Percentiles rank a stretch among this genome's conserved stretches.
These are phyloP conservation scores for Temnothorax nylanderi DNA, from an alignment of 1,140 invertebrate genomes.

Conservation along the genomic window DNA sequence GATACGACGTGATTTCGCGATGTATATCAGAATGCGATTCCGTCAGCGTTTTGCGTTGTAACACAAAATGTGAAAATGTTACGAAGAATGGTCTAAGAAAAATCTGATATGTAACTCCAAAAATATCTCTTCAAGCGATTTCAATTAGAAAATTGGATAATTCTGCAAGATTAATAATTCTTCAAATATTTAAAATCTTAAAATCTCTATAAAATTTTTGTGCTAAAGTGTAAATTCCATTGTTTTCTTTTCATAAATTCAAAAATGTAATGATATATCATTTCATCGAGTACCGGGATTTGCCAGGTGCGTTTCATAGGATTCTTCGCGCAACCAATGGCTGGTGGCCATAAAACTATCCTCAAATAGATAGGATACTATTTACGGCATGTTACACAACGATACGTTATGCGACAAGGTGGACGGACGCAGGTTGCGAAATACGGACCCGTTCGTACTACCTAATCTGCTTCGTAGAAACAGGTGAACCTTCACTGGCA, in stretches of 20 bases:
- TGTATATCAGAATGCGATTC: neutral
- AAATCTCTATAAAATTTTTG: neutral
- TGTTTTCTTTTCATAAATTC: neutral
- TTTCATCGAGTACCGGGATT: neutral
- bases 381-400: neutral
- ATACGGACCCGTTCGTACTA: slow-evolving; percentile 17
- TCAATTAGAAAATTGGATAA: neutral
- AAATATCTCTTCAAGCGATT: neutral
- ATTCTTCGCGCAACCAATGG: neutral
- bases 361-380: slow-evolving; percentile 2
- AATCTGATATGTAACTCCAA: neutral
- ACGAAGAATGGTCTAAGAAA: neutral
- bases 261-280: neutral
- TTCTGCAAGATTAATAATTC: neutral
- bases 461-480: slow-evolving; percentile 17
- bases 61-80: neutral
- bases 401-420: neutral
- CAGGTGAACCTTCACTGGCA: neutral
- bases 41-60: neutral
- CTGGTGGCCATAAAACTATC: neutral
- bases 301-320: neutral
- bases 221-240: neutral
- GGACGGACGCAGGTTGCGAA: neutral
- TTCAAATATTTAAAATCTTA: neutral
- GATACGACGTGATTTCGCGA: neutral